These are phyloP conservation scores for Plectrocnemia conspersa DNA, from an alignment of 1,140 invertebrate genomes.

Conservation along the genomic window DNA sequence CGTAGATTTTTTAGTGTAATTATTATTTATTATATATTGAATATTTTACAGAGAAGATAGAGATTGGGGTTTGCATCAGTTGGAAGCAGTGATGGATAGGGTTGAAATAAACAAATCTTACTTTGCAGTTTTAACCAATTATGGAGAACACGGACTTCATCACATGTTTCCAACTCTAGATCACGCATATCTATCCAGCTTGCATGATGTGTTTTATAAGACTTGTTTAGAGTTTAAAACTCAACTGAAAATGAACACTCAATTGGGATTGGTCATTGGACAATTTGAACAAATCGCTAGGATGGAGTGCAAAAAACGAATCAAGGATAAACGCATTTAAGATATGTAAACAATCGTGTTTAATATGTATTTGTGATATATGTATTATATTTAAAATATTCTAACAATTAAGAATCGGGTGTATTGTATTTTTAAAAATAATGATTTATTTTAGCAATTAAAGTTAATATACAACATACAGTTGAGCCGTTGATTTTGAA, in stretches of 20 bases:
- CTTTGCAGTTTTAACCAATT: slow-evolving; percentile 66
- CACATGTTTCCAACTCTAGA: slow-evolving; percentile 81
- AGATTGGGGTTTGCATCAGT: slow-evolving; percentile 79
- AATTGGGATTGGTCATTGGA: slow-evolving; percentile 60
- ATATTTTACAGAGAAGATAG: slow-evolving; percentile 35
- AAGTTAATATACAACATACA: no score
- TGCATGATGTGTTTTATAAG: slow-evolving; percentile 61
- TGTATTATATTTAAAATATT: no score
- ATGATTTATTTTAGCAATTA: no score
- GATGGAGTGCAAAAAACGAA: slow-evolving; percentile 46
- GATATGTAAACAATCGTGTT: no score
- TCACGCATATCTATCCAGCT: slow-evolving; percentile 62
- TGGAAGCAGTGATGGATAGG: slow-evolving; percentile 71
- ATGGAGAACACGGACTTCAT: slow-evolving; percentile 74
- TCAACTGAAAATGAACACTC: slow-evolving; percentile 51
- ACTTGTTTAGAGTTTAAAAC: slow-evolving; percentile 67
- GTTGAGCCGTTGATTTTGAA: no score
- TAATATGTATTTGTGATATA: no score
- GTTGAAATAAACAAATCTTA: slow-evolving; percentile 63
- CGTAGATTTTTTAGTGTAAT: background rate
- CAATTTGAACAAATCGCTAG: slow-evolving; percentile 65
- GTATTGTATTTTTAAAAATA: no score
- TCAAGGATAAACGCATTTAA: no score
- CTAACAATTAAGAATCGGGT: no score
- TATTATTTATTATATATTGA: no score